Percentiles rank a stretch among this genome's conserved stretches.
These are phyloP conservation scores for Busseola fusca DNA, from an alignment of 2,888 invertebrate species.

Conservation along the genomic window DNA sequence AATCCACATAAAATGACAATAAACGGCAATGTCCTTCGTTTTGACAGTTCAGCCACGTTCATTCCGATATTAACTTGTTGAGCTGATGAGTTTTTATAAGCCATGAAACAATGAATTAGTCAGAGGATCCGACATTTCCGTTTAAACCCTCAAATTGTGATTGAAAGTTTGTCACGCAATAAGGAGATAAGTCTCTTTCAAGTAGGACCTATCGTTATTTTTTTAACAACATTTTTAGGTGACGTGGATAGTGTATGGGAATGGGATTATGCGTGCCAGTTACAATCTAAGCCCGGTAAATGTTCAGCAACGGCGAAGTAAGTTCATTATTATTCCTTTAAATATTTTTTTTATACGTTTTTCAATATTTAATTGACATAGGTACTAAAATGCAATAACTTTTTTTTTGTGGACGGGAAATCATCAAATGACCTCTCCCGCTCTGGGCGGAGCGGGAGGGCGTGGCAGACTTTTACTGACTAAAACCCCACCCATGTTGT, in stretches of 20 bases:
- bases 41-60: background rate
- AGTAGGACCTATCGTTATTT: background rate
- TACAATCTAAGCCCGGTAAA: slow-evolving; percentile 71
- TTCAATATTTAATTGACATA: background rate
- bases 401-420: too few relatives aligned
- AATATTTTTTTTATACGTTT: background rate
- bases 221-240: slow-evolving; percentile 55
- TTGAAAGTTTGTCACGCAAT: background rate
- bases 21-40: background rate
- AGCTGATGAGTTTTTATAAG: background rate
- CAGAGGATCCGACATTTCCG: background rate
- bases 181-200: background rate
- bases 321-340: slow-evolving; percentile 34
- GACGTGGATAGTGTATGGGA: slow-evolving; percentile 66
- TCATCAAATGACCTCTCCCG: too few relatives aligned
- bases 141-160: background rate
- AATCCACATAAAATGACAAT: background rate
- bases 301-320: slow-evolving; percentile 59
- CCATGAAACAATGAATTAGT: background rate
- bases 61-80: background rate
- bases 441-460: too few relatives aligned
- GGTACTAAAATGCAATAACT: background rate
- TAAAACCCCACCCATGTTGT: too few relatives aligned
- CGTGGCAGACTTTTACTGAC: too few relatives aligned
- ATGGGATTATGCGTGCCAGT: slow-evolving; percentile 78